Evolutionary conservation across 2,113 vertebrate genomes (phyloP), one percentile per base, ranked within the genome.

Genomic region (Parus major): DNA sequence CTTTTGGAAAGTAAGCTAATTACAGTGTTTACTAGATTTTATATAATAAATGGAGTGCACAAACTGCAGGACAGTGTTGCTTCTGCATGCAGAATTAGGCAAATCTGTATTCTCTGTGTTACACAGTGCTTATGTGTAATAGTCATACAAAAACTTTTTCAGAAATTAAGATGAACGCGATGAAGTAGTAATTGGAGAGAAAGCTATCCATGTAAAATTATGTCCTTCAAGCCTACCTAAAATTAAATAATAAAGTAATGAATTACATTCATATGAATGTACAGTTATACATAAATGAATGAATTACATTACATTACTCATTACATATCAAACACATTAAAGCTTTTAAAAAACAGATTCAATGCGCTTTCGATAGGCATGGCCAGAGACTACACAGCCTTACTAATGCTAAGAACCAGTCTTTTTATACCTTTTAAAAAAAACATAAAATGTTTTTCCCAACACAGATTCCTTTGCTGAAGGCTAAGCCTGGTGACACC

Each of bases 41-140:
- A 4, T 33, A n/a, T 23, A 15, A 85, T 4, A 79, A 88, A 82
- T 53, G 53, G 0, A 0, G 27, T n/a, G 25, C 60, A 27, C 5
- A 72, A 88, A 69, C 11, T 1, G 1, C 20, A 72, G 52, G 28
- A 44, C 18, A 63, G 7, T 15, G 7, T 23, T 68, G 12, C 7
- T 47, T 86, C 60, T 65, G n/a, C 57, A 63, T 61, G 46, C n/a
- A 81, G 41, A 89, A 65, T 24, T 16, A 72, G 46, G 17, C 10
- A 83, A 64, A 80, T 44, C 27, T 80, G 4, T 41, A 55, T 57
- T 36, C 9, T 46, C 28, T 49, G 4, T 33, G 24, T 42, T 59
- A 46, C 2, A 9, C 8, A 36, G 15, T 14, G 20, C 13, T 70
- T 42, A 59, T 8, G 8, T 50, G 5, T 42, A 73, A 65, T 5